phyloP scores from a whole-genome alignment of 2,888 invertebrate genomes.

The Epiperipatus broadwayi region DNA sequence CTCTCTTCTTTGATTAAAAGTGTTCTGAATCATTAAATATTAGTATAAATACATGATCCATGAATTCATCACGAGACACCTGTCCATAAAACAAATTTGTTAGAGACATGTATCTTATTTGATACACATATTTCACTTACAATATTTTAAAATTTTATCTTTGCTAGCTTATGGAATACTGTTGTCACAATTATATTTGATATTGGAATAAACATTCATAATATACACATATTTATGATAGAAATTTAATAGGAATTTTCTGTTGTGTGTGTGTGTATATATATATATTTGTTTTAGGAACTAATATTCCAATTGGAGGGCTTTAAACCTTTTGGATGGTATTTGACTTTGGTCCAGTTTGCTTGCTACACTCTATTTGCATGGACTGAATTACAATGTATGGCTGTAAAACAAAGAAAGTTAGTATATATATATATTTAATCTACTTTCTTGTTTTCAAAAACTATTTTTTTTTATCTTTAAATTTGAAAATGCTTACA shows the following conservation, averaged over 20 bases:
- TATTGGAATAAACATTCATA: too few species aligned
- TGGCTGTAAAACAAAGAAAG: constrained; percentile 37
- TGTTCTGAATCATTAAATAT: too few species aligned
- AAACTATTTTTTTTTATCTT: constrained; percentile 11
- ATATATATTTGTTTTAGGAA: constrained; percentile 44
- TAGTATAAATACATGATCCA: too few species aligned
- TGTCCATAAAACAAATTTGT: too few species aligned
- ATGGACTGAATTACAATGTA: constrained; percentile 45
- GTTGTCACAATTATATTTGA: not conserved
- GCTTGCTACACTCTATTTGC: constrained; percentile 62
- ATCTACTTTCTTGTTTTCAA: too few species aligned
- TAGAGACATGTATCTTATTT: not conserved
- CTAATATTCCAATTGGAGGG: constrained; percentile 74
- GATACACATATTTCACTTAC: constrained; percentile 12
- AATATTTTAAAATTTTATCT: not conserved
- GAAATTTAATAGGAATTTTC: constrained; percentile 5
- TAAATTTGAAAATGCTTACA: constrained; percentile 7
- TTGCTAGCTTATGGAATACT: not conserved
- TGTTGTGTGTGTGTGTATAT: too few species aligned
- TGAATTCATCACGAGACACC: too few species aligned
- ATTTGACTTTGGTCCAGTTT: constrained; percentile 77
- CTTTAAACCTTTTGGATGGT: constrained; percentile 74
- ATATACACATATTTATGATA: too few species aligned
- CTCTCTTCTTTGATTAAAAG: too few species aligned
- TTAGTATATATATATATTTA: constrained; percentile 20